Evolutionary conservation across 2,797 vertebrate species (phyloP).

Genomic region (Trematomus bernacchii): DNA sequence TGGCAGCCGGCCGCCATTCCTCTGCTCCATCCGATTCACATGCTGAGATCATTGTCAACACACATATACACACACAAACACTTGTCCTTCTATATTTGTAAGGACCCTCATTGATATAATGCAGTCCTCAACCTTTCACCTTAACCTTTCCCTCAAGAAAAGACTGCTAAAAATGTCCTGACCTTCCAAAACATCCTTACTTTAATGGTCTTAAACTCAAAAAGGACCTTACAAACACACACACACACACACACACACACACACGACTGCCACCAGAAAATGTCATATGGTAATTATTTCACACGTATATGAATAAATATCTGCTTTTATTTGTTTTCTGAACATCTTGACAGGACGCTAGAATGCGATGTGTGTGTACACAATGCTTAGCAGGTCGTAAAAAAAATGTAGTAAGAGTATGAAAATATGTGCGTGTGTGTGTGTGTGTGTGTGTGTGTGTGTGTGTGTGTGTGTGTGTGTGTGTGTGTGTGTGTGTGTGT

Average conservation of each 20-base stretch:
- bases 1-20: constrained; percentile 47
- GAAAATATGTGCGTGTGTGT: constrained; percentile 14
- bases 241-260: constrained; percentile 1
- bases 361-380: constrained; percentile 14
- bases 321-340: constrained; percentile 36
- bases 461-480: not conserved
- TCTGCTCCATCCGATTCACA: constrained; percentile 2
- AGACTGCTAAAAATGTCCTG: not conserved
- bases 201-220: not conserved
- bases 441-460: constrained; percentile 22
- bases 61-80: constrained; percentile 3
- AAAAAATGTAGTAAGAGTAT: constrained; percentile 36
- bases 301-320: constrained; percentile 60
- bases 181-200: not conserved
- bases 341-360: constrained; percentile 38
- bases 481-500: not conserved
- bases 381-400: not conserved
- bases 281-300: constrained; percentile 47
- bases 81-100: not conserved
- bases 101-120: not conserved
- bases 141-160: not conserved
- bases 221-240: constrained; percentile 9
- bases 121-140: constrained; percentile 14
- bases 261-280: not conserved
- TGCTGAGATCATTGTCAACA: constrained; percentile 2